Conservation (phyloP, 2,888 invertebrate genomes). For the Oscheius sp. region DNA sequence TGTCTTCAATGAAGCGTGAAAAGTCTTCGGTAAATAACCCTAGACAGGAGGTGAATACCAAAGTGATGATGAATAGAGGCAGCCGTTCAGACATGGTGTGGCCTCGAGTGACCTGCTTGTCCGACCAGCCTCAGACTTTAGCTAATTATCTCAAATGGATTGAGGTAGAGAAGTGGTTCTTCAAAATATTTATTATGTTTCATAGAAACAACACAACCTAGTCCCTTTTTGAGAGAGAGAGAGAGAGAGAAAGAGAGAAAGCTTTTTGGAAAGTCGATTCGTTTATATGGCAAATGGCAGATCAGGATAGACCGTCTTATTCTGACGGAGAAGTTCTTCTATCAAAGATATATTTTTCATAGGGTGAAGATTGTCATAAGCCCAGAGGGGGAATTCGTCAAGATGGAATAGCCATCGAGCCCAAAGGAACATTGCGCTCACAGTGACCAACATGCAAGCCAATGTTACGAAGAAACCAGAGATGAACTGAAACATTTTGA, state of each 20-base stretch:
- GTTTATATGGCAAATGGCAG: conserved; percentile 14
- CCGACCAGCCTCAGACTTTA: conserved; percentile 8
- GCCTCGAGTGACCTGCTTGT: conserved; percentile 7
- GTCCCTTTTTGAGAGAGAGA: background rate
- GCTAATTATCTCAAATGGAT: conserved; percentile 8
- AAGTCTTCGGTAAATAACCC: conserved; percentile 45
- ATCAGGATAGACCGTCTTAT: conserved; percentile 23
- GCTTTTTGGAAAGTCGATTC: background rate
- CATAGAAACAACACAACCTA: conserved; percentile 17
- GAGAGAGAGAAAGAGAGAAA: conserved; percentile 9
- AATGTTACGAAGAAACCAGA: conserved; percentile 50
- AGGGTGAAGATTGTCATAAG: conserved; percentile 34
- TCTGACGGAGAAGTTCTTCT: conserved; percentile 10
- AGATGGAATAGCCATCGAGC: conserved; percentile 46
- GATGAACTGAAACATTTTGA: conserved; percentile 33
- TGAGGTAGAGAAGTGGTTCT: no score
- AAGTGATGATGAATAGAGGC: background rate
- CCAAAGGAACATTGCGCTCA: conserved; percentile 47
- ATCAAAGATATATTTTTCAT: conserved; percentile 30
- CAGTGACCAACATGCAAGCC: conserved; percentile 43
- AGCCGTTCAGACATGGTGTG: background rate
- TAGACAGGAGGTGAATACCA: conserved; percentile 2
- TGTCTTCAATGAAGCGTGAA: conserved; percentile 39
- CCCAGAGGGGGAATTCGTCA: conserved; percentile 55
- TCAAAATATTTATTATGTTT: conserved; percentile 18